Conservation (phyloP, 2,113 vertebrate genomes). For the Notarius quadriscutis region DNA sequence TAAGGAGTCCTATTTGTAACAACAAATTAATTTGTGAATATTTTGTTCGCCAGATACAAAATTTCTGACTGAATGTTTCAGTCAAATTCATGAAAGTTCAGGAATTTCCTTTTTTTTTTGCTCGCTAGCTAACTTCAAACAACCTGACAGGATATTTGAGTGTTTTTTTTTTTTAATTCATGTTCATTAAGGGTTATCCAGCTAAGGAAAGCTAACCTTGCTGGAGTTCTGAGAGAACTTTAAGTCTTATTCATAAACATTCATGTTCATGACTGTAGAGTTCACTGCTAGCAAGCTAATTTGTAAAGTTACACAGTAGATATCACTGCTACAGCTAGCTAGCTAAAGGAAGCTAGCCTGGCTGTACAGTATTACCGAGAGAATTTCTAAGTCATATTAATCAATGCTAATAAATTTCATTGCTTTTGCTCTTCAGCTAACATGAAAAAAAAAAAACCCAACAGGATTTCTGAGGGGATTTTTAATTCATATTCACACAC, state of each 20-base stretch:
- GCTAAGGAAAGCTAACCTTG: not conserved
- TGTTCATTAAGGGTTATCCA: not conserved
- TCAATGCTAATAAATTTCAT: not conserved
- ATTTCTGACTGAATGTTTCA: too few species aligned
- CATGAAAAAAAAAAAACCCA: not conserved
- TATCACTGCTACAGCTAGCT: not conserved
- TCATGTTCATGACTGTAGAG: not conserved
- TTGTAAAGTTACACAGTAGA: too few species aligned
- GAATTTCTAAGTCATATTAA: not conserved
- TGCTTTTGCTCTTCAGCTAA: not conserved
- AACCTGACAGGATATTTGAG: not conserved
- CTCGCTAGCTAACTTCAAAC: not conserved
- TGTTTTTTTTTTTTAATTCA: not conserved
- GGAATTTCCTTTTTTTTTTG: not conserved
- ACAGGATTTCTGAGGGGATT: not conserved
- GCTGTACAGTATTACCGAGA: not conserved
- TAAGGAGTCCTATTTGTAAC: not conserved
- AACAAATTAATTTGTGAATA: too few species aligned
- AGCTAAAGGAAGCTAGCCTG: not conserved
- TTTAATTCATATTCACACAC: not conserved
- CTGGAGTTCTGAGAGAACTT: not conserved
- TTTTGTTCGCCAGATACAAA: too few species aligned
- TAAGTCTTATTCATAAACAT: not conserved
- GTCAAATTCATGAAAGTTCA: not conserved
- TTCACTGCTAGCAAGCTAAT: not conserved